Conservation (phyloP, 2,888 invertebrate genomes). For the Athalia cordata region DNA sequence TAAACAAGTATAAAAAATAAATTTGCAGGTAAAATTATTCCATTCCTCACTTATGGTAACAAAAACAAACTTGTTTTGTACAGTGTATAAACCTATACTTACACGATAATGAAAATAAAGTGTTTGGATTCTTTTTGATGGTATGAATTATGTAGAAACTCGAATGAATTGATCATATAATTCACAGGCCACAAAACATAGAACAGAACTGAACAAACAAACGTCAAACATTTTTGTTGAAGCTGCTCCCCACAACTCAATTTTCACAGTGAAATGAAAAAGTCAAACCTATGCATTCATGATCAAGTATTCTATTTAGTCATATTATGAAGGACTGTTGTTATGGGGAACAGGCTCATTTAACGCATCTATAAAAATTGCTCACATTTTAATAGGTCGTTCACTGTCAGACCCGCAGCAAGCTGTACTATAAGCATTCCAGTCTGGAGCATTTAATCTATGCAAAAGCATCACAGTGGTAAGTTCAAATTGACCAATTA, state of each 20-base stretch:
- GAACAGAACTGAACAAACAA: background rate
- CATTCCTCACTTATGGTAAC: background rate
- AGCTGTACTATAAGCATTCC: conserved; percentile 61
- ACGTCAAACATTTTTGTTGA: conserved; percentile 17
- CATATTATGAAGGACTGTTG: background rate
- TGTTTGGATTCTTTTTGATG: background rate
- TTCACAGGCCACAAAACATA: background rate
- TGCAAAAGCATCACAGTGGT: conserved; percentile 53
- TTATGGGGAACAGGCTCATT: conserved; percentile 29
- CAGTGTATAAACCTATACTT: background rate
- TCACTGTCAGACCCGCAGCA: conserved; percentile 60
- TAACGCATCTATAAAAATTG: conserved; percentile 49
- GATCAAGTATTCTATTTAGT: background rate
- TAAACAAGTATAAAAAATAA: background rate
- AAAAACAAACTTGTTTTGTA: conserved; percentile 2
- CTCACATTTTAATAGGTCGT: conserved; percentile 59
- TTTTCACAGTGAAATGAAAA: background rate
- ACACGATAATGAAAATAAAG: conserved; percentile 1
- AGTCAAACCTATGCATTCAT: background rate
- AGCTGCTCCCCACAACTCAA: conserved; percentile 14
- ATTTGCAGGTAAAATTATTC: background rate
- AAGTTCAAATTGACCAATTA: conserved; percentile 25
- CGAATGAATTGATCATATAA: background rate
- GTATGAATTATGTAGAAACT: background rate
- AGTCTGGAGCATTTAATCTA: conserved; percentile 59